Conservation (phyloP, 2,113 vertebrate genomes). For the Poecile atricapillus region DNA sequence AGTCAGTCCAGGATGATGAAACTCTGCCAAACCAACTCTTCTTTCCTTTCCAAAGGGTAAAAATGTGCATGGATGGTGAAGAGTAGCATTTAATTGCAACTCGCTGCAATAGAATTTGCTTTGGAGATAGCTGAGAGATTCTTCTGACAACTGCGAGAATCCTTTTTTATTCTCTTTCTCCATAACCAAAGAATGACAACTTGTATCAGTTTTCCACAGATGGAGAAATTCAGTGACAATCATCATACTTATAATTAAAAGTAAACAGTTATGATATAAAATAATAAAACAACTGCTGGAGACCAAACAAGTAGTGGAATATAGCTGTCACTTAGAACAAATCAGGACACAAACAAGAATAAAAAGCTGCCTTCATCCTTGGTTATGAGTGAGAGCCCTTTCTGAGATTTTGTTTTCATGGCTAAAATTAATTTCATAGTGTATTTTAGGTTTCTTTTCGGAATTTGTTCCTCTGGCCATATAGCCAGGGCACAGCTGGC, state of each 20-base stretch:
- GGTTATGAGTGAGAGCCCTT: neutral
- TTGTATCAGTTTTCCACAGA: neutral
- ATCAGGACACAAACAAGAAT: neutral
- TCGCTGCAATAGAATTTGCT: accelerated
- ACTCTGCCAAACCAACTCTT: neutral
- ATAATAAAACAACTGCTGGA: neutral
- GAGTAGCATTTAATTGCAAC: neutral
- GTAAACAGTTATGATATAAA: neutral
- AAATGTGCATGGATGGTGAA: neutral
- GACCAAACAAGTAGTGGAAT: neutral
- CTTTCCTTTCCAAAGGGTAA: neutral
- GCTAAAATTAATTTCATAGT: neutral
- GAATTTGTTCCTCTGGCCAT: neutral
- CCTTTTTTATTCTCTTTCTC: neutral
- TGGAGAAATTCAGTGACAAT: neutral
- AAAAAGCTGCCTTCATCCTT: neutral
- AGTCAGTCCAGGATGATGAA: neutral
- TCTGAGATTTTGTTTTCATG: neutral
- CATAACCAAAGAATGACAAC: neutral
- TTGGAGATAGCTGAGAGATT: neutral
- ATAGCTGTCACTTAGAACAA: neutral
- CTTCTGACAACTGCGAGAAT: neutral
- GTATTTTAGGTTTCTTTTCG: neutral
- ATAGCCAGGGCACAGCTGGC: neutral
- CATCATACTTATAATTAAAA: neutral